A percentile compares a stretch with the other conserved stretches of the same genome.
Conservation (phyloP, 2,797 vertebrate genomes). For the Melanotaenia boesemani region DNA sequence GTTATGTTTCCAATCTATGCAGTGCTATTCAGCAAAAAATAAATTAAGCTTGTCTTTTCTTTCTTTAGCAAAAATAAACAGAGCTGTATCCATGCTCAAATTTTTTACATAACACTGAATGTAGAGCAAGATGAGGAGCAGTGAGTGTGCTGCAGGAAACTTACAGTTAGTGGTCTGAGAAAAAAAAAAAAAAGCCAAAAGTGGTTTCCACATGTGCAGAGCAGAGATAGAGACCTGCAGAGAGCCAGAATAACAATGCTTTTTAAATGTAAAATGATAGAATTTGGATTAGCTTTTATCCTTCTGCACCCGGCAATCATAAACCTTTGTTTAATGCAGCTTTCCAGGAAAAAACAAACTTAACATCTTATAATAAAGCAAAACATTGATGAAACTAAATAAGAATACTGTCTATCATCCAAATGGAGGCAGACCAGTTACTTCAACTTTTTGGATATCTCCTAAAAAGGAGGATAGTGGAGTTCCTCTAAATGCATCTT, state of each 20-base stretch:
- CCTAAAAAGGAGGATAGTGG: conserved; percentile 6
- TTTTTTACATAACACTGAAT: not conserved
- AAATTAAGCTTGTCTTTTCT: conserved; percentile 5
- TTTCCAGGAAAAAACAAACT: conserved; percentile 19
- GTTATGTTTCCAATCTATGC: no score
- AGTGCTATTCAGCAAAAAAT: not conserved
- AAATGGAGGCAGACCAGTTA: not conserved
- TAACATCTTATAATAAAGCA: conserved; percentile 15
- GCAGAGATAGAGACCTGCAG: conserved; percentile 30
- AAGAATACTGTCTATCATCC: not conserved
- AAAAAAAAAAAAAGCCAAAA: conserved; percentile 8
- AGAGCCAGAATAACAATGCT: conserved; percentile 20
- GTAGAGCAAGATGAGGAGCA: conserved; percentile 17
- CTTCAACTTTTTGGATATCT: not conserved
- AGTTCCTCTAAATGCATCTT: conserved; percentile 29
- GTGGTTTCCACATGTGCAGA: conserved; percentile 6
- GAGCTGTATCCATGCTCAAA: conserved; percentile 11
- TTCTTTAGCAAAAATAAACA: conserved; percentile 8
- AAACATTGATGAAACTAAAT: not conserved
- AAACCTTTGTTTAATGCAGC: conserved; percentile 19
- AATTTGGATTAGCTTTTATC: conserved; percentile 47
- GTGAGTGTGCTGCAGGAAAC: conserved; percentile 4
- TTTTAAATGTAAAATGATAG: conserved; percentile 51
- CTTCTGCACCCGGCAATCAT: conserved; percentile 15
- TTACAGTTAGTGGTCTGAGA: conserved; percentile 19